phyloP scores from a whole-genome alignment of 2,797 vertebrate genomes.

The Neosalanx taihuensis region DNA sequence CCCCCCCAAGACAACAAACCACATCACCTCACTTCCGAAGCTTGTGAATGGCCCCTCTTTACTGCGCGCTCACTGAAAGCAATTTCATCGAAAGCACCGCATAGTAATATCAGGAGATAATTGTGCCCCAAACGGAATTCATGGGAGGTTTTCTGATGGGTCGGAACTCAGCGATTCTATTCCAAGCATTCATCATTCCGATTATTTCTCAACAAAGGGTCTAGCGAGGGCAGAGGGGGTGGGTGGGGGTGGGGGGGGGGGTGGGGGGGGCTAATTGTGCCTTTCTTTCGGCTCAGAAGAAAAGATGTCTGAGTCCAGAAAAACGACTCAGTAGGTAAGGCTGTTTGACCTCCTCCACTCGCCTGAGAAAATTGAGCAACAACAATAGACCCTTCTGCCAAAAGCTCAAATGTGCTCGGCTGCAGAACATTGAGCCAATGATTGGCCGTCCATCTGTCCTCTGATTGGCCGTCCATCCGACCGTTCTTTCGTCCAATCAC shows the following conservation, averaged over 20 bases:
- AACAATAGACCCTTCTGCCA: slow-evolving; percentile 52
- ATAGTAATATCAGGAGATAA: slow-evolving; percentile 53
- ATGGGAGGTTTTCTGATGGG: slow-evolving; percentile 54
- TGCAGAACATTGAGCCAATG: slow-evolving; percentile 59
- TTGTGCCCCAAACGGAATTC: slow-evolving; percentile 51
- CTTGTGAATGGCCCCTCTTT: slow-evolving; percentile 42
- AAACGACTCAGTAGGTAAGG: slow-evolving; percentile 36
- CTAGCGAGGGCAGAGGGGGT: slow-evolving; percentile 31
- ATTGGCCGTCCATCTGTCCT: slow-evolving; percentile 73
- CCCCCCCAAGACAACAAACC: slow-evolving; percentile 34
- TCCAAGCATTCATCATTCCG: slow-evolving; percentile 56
- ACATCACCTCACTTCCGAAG: slow-evolving; percentile 37
- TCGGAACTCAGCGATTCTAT: slow-evolving; percentile 46
- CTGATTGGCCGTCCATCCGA: slow-evolving; percentile 22
- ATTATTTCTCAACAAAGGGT: slow-evolving; percentile 59
- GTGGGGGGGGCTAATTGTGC: slow-evolving; percentile 24
- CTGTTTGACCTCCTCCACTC: slow-evolving; percentile 28
- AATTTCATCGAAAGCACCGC: slow-evolving; percentile 52
- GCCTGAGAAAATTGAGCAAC: slow-evolving; percentile 50
- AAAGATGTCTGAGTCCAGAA: slow-evolving; percentile 40
- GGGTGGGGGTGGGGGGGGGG: slow-evolving; percentile 20
- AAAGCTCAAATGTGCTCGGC: slow-evolving; percentile 63
- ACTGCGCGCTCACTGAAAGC: slow-evolving; percentile 36
- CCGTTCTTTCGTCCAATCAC: slow-evolving; percentile 59
- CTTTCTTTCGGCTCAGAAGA: slow-evolving; percentile 47